These are phyloP conservation scores for Acarapis woodi DNA, from an alignment of 1,140 invertebrate species.

Conservation along the genomic window DNA sequence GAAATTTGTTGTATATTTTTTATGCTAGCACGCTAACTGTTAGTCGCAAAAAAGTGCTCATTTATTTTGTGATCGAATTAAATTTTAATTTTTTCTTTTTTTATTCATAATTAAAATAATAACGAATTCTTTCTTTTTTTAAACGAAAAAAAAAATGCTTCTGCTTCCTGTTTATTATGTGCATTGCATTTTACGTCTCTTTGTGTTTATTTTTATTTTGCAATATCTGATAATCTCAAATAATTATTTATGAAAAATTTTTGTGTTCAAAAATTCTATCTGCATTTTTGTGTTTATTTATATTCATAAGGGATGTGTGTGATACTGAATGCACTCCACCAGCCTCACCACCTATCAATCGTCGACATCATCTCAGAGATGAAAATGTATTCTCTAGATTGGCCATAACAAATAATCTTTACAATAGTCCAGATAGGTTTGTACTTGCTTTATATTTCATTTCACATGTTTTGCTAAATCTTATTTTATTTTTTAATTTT, in stretches of 20 bases:
- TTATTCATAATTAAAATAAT: too few relatives aligned
- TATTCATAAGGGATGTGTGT: conserved; percentile 8
- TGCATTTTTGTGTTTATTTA: background rate
- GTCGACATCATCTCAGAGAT: conserved; percentile 31
- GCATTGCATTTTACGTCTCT: background rate
- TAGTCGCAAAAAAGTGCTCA: too few relatives aligned
- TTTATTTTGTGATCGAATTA: too few relatives aligned
- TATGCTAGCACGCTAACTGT: too few relatives aligned
- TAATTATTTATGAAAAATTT: too few relatives aligned
- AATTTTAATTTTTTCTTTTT: too few relatives aligned
- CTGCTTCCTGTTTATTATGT: background rate
- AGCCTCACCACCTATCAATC: conserved; percentile 14
- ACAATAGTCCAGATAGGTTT: conserved; percentile 17
- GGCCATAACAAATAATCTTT: conserved; percentile 18
- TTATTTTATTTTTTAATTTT: too few relatives aligned
- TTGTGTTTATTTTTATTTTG: background rate
- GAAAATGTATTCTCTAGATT: conserved; percentile 50
- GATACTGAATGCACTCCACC: conserved; percentile 15
- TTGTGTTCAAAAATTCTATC: background rate
- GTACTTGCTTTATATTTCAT: background rate
- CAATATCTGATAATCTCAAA: too few relatives aligned
- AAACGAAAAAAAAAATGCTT: too few relatives aligned
- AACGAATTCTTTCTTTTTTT: too few relatives aligned
- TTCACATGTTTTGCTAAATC: background rate
- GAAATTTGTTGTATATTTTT: too few relatives aligned